phyloP scores from a whole-genome alignment of 2,113 vertebrate genomes.

The Aspiorhynchus laticeps region DNA sequence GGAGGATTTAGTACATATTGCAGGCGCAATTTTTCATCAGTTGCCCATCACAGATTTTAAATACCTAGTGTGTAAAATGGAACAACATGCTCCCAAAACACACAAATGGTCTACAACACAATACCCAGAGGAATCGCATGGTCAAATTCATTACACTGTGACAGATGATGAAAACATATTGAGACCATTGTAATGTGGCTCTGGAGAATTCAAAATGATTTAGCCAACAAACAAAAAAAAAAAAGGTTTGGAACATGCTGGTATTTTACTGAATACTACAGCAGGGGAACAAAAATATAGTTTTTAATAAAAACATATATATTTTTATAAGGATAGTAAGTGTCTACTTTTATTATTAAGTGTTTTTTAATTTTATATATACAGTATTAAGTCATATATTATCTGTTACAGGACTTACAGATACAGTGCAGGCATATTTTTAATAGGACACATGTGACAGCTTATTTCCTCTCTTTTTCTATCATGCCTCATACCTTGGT shows the following conservation, averaged over 20 bases:
- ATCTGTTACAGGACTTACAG: not conserved
- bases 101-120: not conserved
- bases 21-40: not conserved
- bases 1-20: not conserved
- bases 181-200: not conserved
- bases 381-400: not conserved
- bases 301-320: not conserved
- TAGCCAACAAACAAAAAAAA: not conserved
- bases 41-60: not conserved
- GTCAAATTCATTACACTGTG: conserved; percentile 2
- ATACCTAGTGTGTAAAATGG: not conserved
- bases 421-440: not conserved
- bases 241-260: conserved; percentile 3
- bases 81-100: not conserved
- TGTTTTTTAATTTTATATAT: not conserved
- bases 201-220: not conserved
- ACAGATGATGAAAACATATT: conserved; percentile 16
- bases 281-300: not conserved
- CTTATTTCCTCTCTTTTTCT: conserved; percentile 42
- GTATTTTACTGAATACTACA: not conserved
- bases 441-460: conserved; percentile 16
- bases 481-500: not conserved
- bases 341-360: not conserved
- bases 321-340: not conserved
- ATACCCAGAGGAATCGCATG: not conserved